Evolutionary conservation across 2,888 invertebrate species (phyloP).

Genomic region (Idaea biselata): DNA sequence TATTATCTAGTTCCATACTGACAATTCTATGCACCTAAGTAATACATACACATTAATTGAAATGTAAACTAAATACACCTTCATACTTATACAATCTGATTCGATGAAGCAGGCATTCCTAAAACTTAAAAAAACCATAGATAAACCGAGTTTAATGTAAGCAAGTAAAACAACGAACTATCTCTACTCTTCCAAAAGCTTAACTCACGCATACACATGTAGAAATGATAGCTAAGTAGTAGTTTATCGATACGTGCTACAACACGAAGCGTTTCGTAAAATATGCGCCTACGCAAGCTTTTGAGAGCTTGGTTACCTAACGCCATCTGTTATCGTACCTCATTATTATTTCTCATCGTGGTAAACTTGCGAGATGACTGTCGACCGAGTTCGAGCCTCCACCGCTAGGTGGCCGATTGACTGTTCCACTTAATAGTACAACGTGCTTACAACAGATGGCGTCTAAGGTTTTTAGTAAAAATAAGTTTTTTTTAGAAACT

Average conservation of each 20-base stretch:
- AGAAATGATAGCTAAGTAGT: conserved; percentile 2
- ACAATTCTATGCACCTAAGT: too few relatives aligned
- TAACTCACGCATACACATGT: not conserved
- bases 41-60: not conserved
- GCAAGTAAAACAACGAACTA: conserved; percentile 14
- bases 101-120: conserved; percentile 1
- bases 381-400: conserved; percentile 26
- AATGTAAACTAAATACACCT: conserved; percentile 11
- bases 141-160: conserved; percentile 15
- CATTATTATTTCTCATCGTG: conserved; percentile 3
- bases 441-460: conserved; percentile 42
- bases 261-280: conserved; percentile 2
- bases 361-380: conserved; percentile 14
- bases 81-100: conserved; percentile 19
- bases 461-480: conserved; percentile 10
- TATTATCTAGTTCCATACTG: too few relatives aligned
- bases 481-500: not conserved
- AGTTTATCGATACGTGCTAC: conserved; percentile 7
- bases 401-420: conserved; percentile 45
- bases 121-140: conserved; percentile 10
- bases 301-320: conserved; percentile 26
- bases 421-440: conserved; percentile 21
- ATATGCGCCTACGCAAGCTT: conserved; percentile 34
- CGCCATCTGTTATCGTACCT: conserved; percentile 51
- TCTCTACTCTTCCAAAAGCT: conserved; percentile 9